phyloP scores from a whole-genome alignment of 1,140 invertebrate genomes.

The Hyles euphorbiae region DNA sequence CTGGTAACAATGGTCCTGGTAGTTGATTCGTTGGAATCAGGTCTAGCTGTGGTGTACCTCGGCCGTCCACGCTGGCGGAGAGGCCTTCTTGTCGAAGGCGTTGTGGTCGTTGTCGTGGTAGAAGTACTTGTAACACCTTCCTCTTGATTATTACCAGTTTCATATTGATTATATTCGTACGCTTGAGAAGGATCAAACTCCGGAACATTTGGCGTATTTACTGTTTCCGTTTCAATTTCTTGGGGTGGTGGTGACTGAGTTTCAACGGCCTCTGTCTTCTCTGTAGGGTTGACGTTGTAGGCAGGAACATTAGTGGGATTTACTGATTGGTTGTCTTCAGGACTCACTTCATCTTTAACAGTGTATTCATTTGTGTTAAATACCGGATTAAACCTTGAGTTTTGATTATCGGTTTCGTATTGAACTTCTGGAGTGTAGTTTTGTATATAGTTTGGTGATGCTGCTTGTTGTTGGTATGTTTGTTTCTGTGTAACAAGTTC shows the following conservation, averaged over 20 bases:
- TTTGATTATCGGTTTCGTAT: slow-evolving; percentile 45
- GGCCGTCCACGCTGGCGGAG: slow-evolving; percentile 62
- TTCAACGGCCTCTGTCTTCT: slow-evolving; percentile 25
- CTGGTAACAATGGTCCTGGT: slow-evolving; percentile 55
- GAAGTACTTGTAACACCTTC: slow-evolving; percentile 34
- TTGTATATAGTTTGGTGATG: slow-evolving; percentile 46
- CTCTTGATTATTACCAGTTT: slow-evolving; percentile 31
- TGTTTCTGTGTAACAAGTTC: slow-evolving; percentile 30
- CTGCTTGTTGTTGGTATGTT: slow-evolving; percentile 19
- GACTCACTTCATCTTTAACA: slow-evolving; percentile 24
- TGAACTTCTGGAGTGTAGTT: slow-evolving; percentile 59
- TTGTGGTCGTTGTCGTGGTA: slow-evolving; percentile 47
- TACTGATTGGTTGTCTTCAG: slow-evolving; percentile 18
- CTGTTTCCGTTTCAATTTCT: slow-evolving; percentile 32
- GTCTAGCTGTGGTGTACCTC: slow-evolving; percentile 52
- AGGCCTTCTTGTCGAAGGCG: slow-evolving; percentile 55
- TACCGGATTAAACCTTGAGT: slow-evolving; percentile 33
- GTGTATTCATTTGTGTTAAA: slow-evolving; percentile 46
- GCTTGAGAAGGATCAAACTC: slow-evolving; percentile 26
- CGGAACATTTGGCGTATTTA: slow-evolving; percentile 23
- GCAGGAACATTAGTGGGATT: slow-evolving; percentile 6
- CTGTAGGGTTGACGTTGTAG: slow-evolving; percentile 13
- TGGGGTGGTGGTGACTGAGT: slow-evolving; percentile 21
- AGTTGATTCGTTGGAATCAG: slow-evolving; percentile 56
- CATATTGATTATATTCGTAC: slow-evolving; percentile 49